Conservation (phyloP, 2,797 vertebrate species). For the Scolopax bukidnonensis region DNA sequence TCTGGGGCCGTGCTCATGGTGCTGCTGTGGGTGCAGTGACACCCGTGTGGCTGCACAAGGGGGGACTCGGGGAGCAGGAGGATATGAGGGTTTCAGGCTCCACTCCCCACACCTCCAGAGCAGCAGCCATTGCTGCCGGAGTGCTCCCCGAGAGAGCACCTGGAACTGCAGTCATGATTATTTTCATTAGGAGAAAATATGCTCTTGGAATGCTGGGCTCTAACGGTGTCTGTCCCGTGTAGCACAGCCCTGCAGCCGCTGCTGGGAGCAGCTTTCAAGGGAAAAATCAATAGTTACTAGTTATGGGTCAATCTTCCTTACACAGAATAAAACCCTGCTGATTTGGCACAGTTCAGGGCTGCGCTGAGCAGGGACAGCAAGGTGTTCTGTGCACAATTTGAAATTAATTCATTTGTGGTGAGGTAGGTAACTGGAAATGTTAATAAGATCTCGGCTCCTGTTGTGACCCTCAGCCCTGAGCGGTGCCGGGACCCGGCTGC, state of each 20-base stretch:
- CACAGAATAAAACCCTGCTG: neutral
- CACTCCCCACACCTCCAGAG: neutral
- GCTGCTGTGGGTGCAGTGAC: fast-evolving
- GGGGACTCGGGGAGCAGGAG: neutral
- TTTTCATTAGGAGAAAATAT: neutral
- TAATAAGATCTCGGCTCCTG: neutral
- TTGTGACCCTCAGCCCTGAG: fast-evolving
- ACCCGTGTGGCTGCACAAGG: fast-evolving
- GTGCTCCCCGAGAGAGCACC: neutral
- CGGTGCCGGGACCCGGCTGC: fast-evolving
- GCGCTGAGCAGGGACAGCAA: neutral
- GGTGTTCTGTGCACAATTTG: fast-evolving
- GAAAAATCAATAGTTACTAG: neutral
- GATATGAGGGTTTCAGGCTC: neutral
- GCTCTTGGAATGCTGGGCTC: fast-evolving
- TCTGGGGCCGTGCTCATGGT: too few species aligned
- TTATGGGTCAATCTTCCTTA: neutral
- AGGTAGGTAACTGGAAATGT: neutral
- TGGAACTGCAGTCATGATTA: neutral
- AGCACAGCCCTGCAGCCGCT: neutral
- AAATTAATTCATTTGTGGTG: neutral
- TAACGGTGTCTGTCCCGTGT: fast-evolving
- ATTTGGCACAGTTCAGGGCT: neutral
- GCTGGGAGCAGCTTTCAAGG: neutral
- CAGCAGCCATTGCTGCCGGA: fast-evolving